These are phyloP conservation scores for Scrobipalpa atriplicella DNA, from an alignment of 2,888 invertebrate species.

Conservation along the genomic window DNA sequence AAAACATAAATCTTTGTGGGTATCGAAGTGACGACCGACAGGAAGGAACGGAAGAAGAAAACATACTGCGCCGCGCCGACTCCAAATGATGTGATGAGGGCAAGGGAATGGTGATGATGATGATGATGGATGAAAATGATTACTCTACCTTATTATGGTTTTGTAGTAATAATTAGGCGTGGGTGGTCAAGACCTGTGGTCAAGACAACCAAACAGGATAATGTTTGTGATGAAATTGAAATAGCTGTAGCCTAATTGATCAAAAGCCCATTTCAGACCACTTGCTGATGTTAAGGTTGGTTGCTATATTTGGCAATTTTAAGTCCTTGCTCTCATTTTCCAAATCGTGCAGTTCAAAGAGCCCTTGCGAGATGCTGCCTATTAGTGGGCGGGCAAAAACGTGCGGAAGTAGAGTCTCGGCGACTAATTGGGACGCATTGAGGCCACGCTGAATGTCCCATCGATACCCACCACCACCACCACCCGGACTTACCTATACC, in stretches of 20 bases:
- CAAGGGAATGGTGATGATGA: no score
- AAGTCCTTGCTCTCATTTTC: neutral
- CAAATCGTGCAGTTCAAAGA: neutral
- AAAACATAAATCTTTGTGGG: neutral
- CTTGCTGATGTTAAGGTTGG: no score
- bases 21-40: no score
- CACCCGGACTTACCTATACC: neutral
- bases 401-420: slow-evolving; percentile 71
- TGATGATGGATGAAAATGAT: no score
- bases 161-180: neutral
- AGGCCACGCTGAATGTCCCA: slow-evolving; percentile 54
- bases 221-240: no score
- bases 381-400: slow-evolving; percentile 75
- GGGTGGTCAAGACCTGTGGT: no score
- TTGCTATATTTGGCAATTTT: neutral
- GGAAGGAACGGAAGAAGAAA: no score
- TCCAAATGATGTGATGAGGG: no score
- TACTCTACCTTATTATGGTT: neutral
- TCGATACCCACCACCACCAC: slow-evolving; percentile 10
- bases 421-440: slow-evolving; percentile 76
- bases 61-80: no score
- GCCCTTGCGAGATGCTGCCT: slow-evolving; percentile 61
- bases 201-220: no score
- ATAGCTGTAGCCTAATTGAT: no score
- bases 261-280: no score